These are phyloP conservation scores for Agonum fuliginosum DNA, from an alignment of 2,888 invertebrate genomes.

Conservation along the genomic window DNA sequence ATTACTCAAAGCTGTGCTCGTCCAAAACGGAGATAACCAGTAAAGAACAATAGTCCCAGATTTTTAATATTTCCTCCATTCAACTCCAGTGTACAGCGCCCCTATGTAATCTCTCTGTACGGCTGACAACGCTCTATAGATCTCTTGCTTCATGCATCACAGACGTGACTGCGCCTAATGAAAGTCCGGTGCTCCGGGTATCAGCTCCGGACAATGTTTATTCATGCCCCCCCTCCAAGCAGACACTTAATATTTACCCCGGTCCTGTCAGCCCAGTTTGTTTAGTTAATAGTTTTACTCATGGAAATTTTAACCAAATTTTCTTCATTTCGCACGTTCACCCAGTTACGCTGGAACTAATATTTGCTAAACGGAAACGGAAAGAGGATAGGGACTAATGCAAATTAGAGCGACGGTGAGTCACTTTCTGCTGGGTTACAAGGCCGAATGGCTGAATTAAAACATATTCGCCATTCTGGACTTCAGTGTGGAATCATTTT, in stretches of 20 bases:
- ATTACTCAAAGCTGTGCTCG: no score
- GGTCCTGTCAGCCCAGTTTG: background rate
- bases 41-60: no score
- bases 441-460: background rate
- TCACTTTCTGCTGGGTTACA: background rate
- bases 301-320: conserved; percentile 41
- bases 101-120: no score
- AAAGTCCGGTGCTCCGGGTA: conserved; percentile 34
- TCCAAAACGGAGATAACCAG: no score
- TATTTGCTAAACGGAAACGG: no score
- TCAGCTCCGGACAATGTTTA: conserved; percentile 44
- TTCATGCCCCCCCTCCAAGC: conserved; percentile 21
- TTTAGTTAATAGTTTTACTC: conserved; percentile 7
- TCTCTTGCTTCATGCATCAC: conserved; percentile 24
- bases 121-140: conserved; percentile 16
- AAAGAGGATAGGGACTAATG: background rate
- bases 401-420: background rate
- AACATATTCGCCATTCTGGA: background rate
- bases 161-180: conserved; percentile 32
- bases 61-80: no score
- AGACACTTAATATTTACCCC: background rate
- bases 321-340: conserved; percentile 8
- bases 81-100: background rate
- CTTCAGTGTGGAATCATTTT: no score
- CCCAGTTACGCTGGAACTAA: background rate